Conservation (phyloP, 2,113 vertebrate species). For the Bubo scandiacus region DNA sequence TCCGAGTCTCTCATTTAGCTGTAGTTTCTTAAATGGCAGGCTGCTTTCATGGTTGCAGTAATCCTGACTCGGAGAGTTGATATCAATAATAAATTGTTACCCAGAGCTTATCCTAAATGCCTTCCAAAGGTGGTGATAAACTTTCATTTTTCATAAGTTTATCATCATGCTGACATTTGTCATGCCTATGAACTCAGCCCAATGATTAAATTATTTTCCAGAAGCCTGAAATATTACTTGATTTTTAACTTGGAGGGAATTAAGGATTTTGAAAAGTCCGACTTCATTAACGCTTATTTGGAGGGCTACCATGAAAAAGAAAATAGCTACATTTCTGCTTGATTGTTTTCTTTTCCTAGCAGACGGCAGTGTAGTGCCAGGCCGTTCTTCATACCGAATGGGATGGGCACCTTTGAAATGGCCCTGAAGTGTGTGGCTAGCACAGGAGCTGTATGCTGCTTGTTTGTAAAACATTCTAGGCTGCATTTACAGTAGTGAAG, state of each 20-base stretch:
- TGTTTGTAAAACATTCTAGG: not conserved
- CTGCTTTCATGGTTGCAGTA: not conserved
- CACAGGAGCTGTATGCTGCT: not conserved
- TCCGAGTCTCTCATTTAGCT: not conserved
- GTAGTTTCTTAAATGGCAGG: not conserved
- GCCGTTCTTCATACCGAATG: not conserved
- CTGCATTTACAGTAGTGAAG: not conserved
- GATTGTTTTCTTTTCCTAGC: not conserved
- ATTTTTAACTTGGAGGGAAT: not conserved
- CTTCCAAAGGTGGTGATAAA: not conserved
- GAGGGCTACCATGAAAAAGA: not conserved
- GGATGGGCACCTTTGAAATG: not conserved
- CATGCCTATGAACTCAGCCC: not conserved
- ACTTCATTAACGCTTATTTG: not conserved
- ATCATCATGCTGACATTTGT: not conserved
- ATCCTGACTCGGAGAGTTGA: not conserved
- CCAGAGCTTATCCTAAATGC: not conserved
- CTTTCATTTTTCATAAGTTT: not conserved
- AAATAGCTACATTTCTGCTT: not conserved
- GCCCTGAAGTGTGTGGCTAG: not conserved
- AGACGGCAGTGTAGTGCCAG: not conserved
- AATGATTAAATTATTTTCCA: not conserved
- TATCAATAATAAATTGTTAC: not conserved
- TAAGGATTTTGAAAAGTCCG: not conserved
- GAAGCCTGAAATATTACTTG: not conserved